Evolutionary conservation across 2,888 invertebrate genomes (phyloP).

Genomic region (Lutraria lutraria): DNA sequence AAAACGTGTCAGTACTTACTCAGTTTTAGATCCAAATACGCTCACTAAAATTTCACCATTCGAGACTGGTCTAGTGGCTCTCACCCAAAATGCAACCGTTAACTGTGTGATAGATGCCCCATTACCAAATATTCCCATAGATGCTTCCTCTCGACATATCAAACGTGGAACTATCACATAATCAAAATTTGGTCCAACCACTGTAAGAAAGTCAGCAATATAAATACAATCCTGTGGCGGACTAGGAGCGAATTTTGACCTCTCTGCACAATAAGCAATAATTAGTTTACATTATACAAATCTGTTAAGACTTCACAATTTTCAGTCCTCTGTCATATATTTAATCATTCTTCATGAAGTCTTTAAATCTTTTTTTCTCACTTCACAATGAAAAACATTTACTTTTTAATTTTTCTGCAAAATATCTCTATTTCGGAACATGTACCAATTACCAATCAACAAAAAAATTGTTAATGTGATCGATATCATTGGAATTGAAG

Average conservation of each 20-base stretch:
- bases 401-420: too few species aligned
- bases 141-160: conserved; percentile 52
- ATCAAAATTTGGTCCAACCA: conserved; percentile 52
- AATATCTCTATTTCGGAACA: too few species aligned
- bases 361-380: too few species aligned
- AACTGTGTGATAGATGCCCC: conserved; percentile 42
- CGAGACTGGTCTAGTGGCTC: conserved; percentile 33
- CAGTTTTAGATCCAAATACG: conserved; percentile 41
- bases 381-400: too few species aligned
- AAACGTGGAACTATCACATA: conserved; percentile 44
- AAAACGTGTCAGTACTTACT: conserved; percentile 36
- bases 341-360: too few species aligned
- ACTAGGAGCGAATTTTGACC: not conserved
- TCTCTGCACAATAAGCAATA: too few species aligned
- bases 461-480: too few species aligned
- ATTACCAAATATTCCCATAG: conserved; percentile 55
- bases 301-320: too few species aligned
- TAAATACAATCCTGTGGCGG: not conserved
- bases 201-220: conserved; percentile 32
- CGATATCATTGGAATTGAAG: too few species aligned
- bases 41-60: conserved; percentile 41
- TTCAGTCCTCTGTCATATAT: too few species aligned
- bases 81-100: conserved; percentile 58
- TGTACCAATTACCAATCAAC: too few species aligned
- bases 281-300: too few species aligned